Evolutionary conservation across 2,888 invertebrate species (phyloP).

Genomic region (Cantharis lateralis): DNA sequence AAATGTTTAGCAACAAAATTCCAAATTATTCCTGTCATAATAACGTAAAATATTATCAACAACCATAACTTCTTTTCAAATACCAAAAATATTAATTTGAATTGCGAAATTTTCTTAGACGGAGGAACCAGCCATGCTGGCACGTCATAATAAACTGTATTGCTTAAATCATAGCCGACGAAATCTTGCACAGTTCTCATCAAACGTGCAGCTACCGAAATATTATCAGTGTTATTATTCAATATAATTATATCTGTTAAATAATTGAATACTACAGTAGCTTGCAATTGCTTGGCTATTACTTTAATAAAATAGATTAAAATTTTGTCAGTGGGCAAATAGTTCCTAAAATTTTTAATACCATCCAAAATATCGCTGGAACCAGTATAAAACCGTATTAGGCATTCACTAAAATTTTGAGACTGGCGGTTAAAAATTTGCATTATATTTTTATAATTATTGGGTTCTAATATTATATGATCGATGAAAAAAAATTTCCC

Average conservation of each 20-base stretch:
- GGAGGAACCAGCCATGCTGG: not conserved
- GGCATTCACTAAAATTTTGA: not conserved
- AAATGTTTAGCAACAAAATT: not conserved
- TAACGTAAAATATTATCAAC: not conserved
- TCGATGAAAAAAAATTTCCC: not conserved
- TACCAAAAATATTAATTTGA: not conserved
- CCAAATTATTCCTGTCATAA: not conserved
- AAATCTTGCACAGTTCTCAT: too few relatives aligned
- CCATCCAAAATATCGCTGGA: not conserved
- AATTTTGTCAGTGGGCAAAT: not conserved
- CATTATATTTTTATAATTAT: not conserved
- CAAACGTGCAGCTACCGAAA: not conserved
- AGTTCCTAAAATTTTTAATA: too few relatives aligned
- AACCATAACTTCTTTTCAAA: not conserved
- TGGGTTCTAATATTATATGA: too few relatives aligned
- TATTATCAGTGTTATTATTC: not conserved
- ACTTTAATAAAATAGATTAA: not conserved
- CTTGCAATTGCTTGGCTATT: not conserved
- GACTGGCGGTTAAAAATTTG: not conserved
- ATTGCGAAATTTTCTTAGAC: not conserved
- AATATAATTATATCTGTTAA: too few relatives aligned
- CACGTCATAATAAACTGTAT: too few relatives aligned
- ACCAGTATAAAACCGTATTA: not conserved
- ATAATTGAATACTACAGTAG: not conserved
- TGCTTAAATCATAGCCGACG: too few relatives aligned